Conservation (phyloP, 1,140 invertebrate species). For the Prorops nasuta region DNA sequence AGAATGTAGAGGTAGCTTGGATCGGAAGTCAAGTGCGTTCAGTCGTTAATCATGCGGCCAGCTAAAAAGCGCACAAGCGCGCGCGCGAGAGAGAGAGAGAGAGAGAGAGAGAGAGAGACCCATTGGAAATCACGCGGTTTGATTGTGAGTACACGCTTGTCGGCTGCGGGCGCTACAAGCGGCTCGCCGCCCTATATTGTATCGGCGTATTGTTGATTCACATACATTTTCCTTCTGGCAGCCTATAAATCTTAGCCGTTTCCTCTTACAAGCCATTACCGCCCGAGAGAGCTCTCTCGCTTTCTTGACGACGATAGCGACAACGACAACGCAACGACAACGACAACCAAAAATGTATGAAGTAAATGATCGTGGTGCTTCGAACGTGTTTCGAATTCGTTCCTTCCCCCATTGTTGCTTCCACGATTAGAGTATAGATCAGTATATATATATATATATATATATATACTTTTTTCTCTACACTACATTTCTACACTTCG, state of each 20-base stretch:
- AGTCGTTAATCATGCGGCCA: conserved; percentile 52
- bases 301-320: conserved; percentile 11
- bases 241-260: conserved; percentile 51
- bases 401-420: too few relatives aligned
- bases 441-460: too few relatives aligned
- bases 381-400: conserved; percentile 32
- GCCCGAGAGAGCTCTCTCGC: conserved; percentile 35
- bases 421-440: too few relatives aligned
- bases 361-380: conserved; percentile 22
- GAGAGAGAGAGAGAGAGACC: too few relatives aligned
- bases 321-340: conserved; percentile 5
- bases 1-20: conserved; percentile 37
- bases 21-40: conserved; percentile 56
- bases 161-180: background rate
- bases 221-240: conserved; percentile 40
- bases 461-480: too few relatives aligned
- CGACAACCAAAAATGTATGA: conserved; percentile 12
- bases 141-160: conserved; percentile 28
- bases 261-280: conserved; percentile 53
- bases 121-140: conserved; percentile 36
- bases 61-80: conserved; percentile 42
- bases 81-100: too few relatives aligned
- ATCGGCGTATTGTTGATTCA: conserved; percentile 45
- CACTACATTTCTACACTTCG: too few relatives aligned
- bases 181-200: conserved; percentile 38